Evolutionary conservation across 2,888 invertebrate genomes (phyloP).

Genomic region (Catotricha subobsoleta): DNA sequence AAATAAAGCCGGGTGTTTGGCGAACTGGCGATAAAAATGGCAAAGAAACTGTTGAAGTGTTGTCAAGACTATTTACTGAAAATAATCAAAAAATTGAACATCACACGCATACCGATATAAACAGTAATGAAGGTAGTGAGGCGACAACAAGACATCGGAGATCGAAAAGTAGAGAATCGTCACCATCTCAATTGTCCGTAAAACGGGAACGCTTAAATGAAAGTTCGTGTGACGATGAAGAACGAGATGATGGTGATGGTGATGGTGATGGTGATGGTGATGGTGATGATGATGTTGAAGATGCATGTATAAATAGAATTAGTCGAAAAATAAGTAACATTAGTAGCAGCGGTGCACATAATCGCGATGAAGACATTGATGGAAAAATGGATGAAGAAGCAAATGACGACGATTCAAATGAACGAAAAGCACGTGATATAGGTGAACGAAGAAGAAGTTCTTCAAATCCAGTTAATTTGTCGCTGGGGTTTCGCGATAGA

Average conservation of each 20-base stretch:
- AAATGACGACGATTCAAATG: slow-evolving; percentile 35
- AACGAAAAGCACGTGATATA: slow-evolving; percentile 25
- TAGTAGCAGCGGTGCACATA: background rate
- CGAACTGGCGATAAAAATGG: slow-evolving; percentile 28
- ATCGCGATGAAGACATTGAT: background rate
- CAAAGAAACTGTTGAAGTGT: slow-evolving; percentile 3
- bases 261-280: background rate
- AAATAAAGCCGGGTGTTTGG: slow-evolving; percentile 72
- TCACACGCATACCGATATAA: slow-evolving; percentile 4
- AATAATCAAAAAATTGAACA: slow-evolving; percentile 2
- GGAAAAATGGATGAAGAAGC: slow-evolving; percentile 12
- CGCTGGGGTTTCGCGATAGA: slow-evolving; percentile 38
- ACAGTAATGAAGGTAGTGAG: slow-evolving; percentile 4
- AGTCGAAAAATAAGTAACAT: no score
- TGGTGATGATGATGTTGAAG: slow-evolving; percentile 11
- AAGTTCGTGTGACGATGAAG: slow-evolving; percentile 12
- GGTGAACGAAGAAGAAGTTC: slow-evolving; percentile 50
- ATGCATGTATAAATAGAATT: no score
- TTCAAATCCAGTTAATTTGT: slow-evolving; percentile 68
- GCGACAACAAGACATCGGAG: slow-evolving; percentile 6
- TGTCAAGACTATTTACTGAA: slow-evolving; percentile 6
- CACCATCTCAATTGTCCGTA: slow-evolving; percentile 11
- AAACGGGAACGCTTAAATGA: slow-evolving; percentile 12
- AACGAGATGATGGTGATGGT: slow-evolving; percentile 10
- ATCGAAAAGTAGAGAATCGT: slow-evolving; percentile 13